phyloP scores from a whole-genome alignment of 2,113 vertebrate genomes.

The Acrocephalus arundinaceus region DNA sequence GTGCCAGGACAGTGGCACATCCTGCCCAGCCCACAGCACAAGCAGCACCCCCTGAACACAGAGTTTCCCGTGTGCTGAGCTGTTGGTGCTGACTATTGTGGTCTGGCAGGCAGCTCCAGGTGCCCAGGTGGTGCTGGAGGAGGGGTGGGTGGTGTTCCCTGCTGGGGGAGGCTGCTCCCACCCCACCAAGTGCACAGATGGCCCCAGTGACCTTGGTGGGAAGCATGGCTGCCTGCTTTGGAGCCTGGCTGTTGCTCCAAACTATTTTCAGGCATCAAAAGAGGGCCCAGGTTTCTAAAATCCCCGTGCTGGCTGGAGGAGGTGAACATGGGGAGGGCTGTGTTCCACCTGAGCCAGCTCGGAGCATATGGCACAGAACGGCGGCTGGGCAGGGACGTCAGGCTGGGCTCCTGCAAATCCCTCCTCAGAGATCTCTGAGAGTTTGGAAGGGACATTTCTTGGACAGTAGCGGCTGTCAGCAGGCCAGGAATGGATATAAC shows the following conservation, averaged over 20 bases:
- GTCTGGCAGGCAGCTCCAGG: background rate
- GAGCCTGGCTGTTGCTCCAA: background rate
- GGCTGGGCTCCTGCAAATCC: background rate
- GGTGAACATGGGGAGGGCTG: background rate
- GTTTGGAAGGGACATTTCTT: background rate
- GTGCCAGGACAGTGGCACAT: accelerated
- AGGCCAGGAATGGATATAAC: background rate
- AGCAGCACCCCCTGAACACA: too few relatives aligned
- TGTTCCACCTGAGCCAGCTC: background rate
- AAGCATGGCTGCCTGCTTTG: background rate
- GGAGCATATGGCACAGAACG: background rate
- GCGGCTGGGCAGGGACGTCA: background rate
- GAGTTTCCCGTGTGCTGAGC: accelerated
- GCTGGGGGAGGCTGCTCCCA: background rate
- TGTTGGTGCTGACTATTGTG: background rate
- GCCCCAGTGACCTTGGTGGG: background rate
- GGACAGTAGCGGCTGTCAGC: background rate
- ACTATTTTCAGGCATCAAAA: background rate
- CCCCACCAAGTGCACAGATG: background rate
- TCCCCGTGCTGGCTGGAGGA: accelerated
- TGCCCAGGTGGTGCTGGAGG: background rate
- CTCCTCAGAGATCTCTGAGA: background rate
- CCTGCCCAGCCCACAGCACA: too few relatives aligned
- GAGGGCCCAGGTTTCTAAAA: background rate
- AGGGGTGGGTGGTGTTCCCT: background rate